Evolutionary conservation across 2,888 invertebrate genomes (phyloP).

Genomic region (Agrochola circellaris): DNA sequence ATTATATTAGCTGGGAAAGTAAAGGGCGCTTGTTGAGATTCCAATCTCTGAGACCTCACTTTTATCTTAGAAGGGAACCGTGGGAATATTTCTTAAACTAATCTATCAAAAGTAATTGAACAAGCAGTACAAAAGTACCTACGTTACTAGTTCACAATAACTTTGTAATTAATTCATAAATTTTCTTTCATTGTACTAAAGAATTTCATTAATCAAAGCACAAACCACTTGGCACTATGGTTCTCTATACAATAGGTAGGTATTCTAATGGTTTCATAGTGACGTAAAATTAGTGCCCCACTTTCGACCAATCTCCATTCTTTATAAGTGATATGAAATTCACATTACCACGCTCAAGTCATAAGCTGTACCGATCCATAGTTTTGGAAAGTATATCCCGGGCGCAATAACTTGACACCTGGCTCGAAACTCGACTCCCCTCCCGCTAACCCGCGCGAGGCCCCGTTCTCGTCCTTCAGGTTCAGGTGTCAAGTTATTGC

Average conservation of each 20-base stretch:
- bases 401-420: too few relatives aligned
- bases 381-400: neutral
- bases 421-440: too few relatives aligned
- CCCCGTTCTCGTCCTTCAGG: too few relatives aligned
- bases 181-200: neutral
- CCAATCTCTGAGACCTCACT: neutral
- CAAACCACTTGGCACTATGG: neutral
- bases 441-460: too few relatives aligned
- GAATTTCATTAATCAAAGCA: conserved; percentile 38
- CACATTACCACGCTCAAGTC: conserved; percentile 13
- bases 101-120: conserved; percentile 19
- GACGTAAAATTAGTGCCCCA: conserved; percentile 46
- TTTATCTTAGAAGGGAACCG: neutral
- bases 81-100: conserved; percentile 28
- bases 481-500: too few relatives aligned
- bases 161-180: conserved; percentile 28
- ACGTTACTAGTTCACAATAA: conserved; percentile 2
- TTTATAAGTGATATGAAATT: conserved; percentile 56
- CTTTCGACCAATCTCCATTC: conserved; percentile 54
- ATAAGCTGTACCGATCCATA: conserved; percentile 42
- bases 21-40: neutral
- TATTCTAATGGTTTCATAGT: conserved; percentile 45
- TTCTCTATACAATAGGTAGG: conserved; percentile 17
- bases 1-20: neutral
- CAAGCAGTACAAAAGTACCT: neutral